A percentile compares a stretch with the other conserved stretches of the same genome.
phyloP scores from a whole-genome alignment of 2,797 vertebrate genomes.

The Halcyon chelicuti region DNA sequence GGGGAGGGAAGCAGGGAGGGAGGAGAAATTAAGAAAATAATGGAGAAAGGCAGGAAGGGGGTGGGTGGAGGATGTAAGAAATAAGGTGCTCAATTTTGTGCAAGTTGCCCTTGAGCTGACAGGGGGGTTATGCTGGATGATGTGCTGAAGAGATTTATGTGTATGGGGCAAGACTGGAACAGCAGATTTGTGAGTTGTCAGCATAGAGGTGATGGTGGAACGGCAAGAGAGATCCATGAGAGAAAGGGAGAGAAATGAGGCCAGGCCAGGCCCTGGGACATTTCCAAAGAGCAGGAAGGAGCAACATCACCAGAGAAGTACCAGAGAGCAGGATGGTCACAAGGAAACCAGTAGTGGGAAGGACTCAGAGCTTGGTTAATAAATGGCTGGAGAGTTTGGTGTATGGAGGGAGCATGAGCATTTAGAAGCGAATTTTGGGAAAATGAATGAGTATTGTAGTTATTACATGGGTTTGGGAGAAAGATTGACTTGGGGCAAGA shows the following conservation, averaged over 20 bases:
- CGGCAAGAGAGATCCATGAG: background rate
- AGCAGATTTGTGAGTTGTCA: constrained; percentile 42
- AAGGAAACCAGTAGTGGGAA: background rate
- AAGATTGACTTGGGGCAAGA: background rate
- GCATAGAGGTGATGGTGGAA: background rate
- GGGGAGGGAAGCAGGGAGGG: background rate
- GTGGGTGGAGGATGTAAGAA: background rate
- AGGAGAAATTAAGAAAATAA: constrained; percentile 53
- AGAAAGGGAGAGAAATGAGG: background rate
- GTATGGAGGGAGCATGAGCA: background rate
- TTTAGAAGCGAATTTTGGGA: background rate
- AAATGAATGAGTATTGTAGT: background rate
- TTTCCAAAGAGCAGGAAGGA: background rate
- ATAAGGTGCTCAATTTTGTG: constrained; percentile 41
- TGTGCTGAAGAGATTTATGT: constrained; percentile 36
- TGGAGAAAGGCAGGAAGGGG: constrained; percentile 5
- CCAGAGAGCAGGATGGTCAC: background rate
- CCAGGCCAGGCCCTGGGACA: background rate
- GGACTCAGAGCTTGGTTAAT: background rate
- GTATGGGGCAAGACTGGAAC: background rate
- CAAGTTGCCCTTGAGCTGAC: constrained; percentile 47
- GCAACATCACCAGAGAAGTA: background rate
- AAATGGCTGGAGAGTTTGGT: background rate
- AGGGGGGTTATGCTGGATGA: background rate
- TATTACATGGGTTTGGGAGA: background rate